Conservation (phyloP, 2,113 vertebrate genomes). For the Scomber scombrus region DNA sequence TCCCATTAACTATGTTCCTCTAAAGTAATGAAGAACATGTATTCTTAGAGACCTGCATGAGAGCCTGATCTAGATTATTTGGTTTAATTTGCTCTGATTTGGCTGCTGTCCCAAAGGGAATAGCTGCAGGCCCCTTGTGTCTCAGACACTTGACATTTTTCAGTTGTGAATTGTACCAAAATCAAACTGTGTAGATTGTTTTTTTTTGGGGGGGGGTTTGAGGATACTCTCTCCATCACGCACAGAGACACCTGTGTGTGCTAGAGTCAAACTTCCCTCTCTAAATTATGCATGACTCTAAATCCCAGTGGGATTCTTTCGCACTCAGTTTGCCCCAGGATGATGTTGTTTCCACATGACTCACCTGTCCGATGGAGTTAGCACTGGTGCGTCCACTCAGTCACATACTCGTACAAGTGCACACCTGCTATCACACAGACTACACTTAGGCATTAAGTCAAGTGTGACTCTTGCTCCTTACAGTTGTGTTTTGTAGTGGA, state of each 20-base stretch:
- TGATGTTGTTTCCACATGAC: slow-evolving; percentile 60
- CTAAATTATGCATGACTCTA: slow-evolving; percentile 43
- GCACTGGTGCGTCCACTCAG: slow-evolving; percentile 18
- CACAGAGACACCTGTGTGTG: slow-evolving; percentile 16
- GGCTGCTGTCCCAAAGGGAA: neutral
- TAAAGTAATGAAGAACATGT: slow-evolving; percentile 5
- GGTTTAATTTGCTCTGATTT: slow-evolving; percentile 20
- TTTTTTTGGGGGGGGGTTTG: neutral
- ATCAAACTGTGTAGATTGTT: neutral
- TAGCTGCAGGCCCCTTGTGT: neutral
- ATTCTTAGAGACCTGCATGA: neutral
- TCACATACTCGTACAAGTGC: slow-evolving; percentile 42
- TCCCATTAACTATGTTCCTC: slow-evolving; percentile 25
- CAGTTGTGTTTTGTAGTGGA: slow-evolving; percentile 42
- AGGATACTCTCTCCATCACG: neutral
- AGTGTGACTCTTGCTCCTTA: slow-evolving; percentile 7
- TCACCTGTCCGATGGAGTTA: slow-evolving; percentile 66
- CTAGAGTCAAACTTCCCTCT: slow-evolving; percentile 19
- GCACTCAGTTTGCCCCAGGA: slow-evolving; percentile 44
- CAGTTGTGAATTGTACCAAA: neutral
- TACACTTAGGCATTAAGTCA: slow-evolving; percentile 13
- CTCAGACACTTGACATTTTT: neutral
- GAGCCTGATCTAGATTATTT: slow-evolving; percentile 15
- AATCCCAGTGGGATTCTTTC: slow-evolving; percentile 39
- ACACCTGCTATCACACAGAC: slow-evolving; percentile 20